Conservation (phyloP, 1,140 invertebrate genomes). For the Caenorhabditis latens region DNA sequence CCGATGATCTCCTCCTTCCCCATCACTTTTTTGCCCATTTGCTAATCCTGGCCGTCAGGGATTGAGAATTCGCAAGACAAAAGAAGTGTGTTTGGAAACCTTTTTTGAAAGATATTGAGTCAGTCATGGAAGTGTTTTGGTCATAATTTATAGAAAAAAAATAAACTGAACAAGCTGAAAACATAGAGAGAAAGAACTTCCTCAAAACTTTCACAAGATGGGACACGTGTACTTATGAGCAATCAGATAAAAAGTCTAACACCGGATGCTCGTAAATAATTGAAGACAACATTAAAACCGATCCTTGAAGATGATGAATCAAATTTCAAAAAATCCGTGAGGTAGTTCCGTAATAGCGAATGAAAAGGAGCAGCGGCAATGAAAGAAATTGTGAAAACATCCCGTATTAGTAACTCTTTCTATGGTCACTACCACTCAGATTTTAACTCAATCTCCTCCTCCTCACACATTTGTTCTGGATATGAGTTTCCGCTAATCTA, state of each 20-base stretch:
- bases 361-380: background rate
- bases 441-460: slow-evolving; percentile 29
- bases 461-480: background rate
- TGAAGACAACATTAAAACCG: slow-evolving; percentile 18
- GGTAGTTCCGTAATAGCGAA: too few species aligned
- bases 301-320: background rate
- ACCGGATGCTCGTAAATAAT: slow-evolving; percentile 21
- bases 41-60: background rate
- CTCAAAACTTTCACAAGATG: too few species aligned
- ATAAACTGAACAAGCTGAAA: too few species aligned
- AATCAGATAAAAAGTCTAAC: background rate
- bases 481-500: slow-evolving; percentile 46
- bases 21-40: background rate
- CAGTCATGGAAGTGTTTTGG: too few species aligned
- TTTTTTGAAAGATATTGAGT: too few species aligned
- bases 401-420: background rate
- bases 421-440: background rate
- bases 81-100: too few species aligned
- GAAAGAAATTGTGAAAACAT: background rate
- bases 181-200: too few species aligned
- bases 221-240: background rate
- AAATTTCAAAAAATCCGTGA: background rate
- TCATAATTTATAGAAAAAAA: too few species aligned
- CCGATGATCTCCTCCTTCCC: slow-evolving; percentile 1
- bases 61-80: background rate